Evolutionary conservation across 2,888 invertebrate genomes (phyloP).

Genomic region (Cremastinae sp.): DNA sequence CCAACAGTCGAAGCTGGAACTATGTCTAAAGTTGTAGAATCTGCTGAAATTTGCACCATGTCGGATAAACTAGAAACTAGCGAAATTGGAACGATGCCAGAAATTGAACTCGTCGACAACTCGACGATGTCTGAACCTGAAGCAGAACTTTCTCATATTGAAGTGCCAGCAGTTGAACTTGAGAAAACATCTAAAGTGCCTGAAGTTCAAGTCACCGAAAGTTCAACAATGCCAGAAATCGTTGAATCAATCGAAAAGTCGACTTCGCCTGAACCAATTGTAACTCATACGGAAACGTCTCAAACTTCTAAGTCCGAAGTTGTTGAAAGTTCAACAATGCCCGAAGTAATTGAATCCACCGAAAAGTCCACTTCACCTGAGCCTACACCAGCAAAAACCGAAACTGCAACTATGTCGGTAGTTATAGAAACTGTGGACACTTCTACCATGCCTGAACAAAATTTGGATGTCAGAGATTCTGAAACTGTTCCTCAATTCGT

Average conservation of each 20-base stretch:
- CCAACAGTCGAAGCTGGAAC: conserved; percentile 50
- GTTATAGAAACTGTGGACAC: neutral
- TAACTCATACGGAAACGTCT: conserved; percentile 65
- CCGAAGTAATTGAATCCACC: conserved; percentile 59
- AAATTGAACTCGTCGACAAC: conserved; percentile 42
- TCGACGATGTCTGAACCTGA: conserved; percentile 38
- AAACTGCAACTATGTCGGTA: neutral
- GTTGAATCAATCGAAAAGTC: conserved; percentile 9
- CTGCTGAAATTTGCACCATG: conserved; percentile 35
- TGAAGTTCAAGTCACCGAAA: neutral
- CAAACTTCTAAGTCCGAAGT: conserved; percentile 57
- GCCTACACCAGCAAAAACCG: neutral
- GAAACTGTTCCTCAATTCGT: too few relatives aligned
- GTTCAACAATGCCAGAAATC: conserved; percentile 22
- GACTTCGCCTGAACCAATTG: conserved; percentile 11
- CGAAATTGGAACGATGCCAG: conserved; percentile 47
- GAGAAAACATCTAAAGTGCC: too few relatives aligned
- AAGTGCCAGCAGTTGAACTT: too few relatives aligned
- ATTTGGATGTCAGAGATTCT: conserved; percentile 56
- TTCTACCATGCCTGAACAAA: too few relatives aligned
- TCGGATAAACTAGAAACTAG: conserved; percentile 35
- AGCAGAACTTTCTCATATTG: conserved; percentile 8
- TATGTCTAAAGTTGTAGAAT: conserved; percentile 46
- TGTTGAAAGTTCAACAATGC: conserved; percentile 13
- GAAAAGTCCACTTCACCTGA: conserved; percentile 47